Evolutionary conservation across 1,140 invertebrate species (phyloP).

Genomic region (Aphelinus certus): DNA sequence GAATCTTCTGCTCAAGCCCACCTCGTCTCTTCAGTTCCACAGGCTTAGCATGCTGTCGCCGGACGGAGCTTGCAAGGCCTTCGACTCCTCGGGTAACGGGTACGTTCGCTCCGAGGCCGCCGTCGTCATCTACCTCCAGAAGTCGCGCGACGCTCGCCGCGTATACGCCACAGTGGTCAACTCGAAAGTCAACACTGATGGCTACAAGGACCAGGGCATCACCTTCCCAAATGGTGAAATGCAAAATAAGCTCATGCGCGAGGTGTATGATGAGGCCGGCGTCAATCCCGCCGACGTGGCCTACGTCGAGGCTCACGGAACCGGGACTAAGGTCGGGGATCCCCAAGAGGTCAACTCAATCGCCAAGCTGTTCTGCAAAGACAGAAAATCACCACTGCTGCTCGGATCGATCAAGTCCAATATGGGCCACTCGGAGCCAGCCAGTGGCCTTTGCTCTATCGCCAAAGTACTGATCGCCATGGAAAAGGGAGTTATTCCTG

Average conservation of each 20-base stretch:
- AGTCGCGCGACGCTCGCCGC: constrained; percentile 76
- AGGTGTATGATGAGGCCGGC: constrained; percentile 84
- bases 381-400: constrained; percentile 80
- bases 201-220: constrained; percentile 87
- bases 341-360: constrained; percentile 96
- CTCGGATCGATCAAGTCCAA: constrained; percentile 98
- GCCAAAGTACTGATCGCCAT: constrained; percentile 93
- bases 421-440: constrained; percentile 97
- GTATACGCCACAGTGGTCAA: constrained; percentile 89
- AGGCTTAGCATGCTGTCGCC: constrained; percentile 88
- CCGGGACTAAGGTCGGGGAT: constrained; percentile 94
- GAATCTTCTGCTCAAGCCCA: constrained; percentile 87
- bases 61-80: constrained; percentile 92
- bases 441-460: constrained; percentile 89
- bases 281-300: constrained; percentile 83
- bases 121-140: constrained; percentile 84
- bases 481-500: constrained; percentile 86
- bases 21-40: constrained; percentile 91
- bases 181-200: constrained; percentile 90
- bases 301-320: constrained; percentile 96
- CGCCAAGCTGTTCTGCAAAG: constrained; percentile 89
- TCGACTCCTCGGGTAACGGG: constrained; percentile 89
- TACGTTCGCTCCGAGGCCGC: constrained; percentile 93
- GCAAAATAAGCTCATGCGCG: constrained; percentile 86
- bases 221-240: constrained; percentile 89